Base-by-base conservation (phyloP, 2,888 invertebrate species). In the Nomada lathburiana region DNA sequence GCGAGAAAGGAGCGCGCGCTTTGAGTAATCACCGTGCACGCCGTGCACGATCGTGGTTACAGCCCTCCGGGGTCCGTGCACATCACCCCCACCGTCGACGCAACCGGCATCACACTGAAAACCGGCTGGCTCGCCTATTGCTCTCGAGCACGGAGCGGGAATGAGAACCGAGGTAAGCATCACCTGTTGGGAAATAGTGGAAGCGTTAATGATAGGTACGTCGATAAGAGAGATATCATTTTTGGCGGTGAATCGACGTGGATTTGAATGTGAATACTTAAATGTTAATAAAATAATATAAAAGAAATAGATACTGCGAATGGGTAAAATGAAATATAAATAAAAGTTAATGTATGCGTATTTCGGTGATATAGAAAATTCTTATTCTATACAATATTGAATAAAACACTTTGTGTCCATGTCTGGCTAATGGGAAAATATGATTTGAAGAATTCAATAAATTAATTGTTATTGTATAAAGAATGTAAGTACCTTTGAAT, bases 51-150 rank as follows among this genome's bases (percentile, higher is more conserved):
- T 68, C 76, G 73, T 59, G 69, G 59, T 84, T 76, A 76, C 80
- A 77, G 79, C 69, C 78, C 75, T 85, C 86, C 65, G 44, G 72
- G 75, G 60, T 81, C 68, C 74, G 72, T 79, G 83, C 86, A 77
- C 83, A 83, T 83, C 88, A 89, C 85, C 90, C 89, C 90, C 88
- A 87, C 89, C 89, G 85, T 84, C 76, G 83, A 84, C 88, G 82
- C 80, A 88, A 90, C 89, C 91, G 91, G 89, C 91, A 88, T 85
- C 86, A 84, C 70, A 88, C 91, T 91, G 90, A 90, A 88, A 90
- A 88, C 75, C 81, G 80, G 81, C 71, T 82, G 75, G 71, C 29
- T 47, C 52, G 42, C 53, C 55, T 50, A 55, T 55, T 44, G n/a
- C 42, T 71, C 36, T 11, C 23, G 50, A 47, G 70, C 55, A 59